phyloP scores from a whole-genome alignment of 1,140 invertebrate species.

The Agraylea sexmaculata region DNA sequence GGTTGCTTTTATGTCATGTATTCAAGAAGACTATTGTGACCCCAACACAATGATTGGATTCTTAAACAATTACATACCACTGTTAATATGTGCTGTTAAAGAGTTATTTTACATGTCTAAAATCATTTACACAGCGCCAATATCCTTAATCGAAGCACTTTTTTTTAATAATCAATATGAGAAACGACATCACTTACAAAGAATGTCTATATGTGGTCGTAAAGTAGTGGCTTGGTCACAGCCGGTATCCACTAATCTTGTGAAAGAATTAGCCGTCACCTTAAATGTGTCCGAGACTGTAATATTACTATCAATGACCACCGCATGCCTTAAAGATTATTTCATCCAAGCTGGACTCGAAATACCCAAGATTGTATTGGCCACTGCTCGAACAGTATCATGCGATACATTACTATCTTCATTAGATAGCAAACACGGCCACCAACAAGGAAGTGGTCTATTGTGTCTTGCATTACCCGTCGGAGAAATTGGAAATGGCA shows the following conservation, averaged over 20 bases:
- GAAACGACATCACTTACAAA: slow-evolving; percentile 48
- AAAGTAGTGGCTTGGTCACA: slow-evolving; percentile 69
- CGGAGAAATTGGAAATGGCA: slow-evolving; percentile 30
- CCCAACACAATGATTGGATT: slow-evolving; percentile 32
- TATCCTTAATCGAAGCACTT: slow-evolving; percentile 47
- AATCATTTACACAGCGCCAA: slow-evolving; percentile 43
- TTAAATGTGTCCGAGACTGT: slow-evolving; percentile 55
- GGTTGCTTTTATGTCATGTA: slow-evolving; percentile 27
- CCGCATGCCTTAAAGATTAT: slow-evolving; percentile 50
- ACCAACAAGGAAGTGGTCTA: slow-evolving; percentile 42
- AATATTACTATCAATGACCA: slow-evolving; percentile 49
- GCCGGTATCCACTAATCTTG: slow-evolving; percentile 39
- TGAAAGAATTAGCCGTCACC: slow-evolving; percentile 44
- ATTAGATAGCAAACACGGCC: slow-evolving; percentile 40
- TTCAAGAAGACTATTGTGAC: slow-evolving; percentile 28
- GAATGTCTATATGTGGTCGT: slow-evolving; percentile 58
- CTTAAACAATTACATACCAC: slow-evolving; percentile 43
- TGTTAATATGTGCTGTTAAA: slow-evolving; percentile 40
- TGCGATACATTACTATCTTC: slow-evolving; percentile 37
- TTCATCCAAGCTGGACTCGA: slow-evolving; percentile 41
- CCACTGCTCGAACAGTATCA: slow-evolving; percentile 41
- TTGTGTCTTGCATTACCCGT: slow-evolving; percentile 47
- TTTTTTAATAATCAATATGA: slow-evolving; percentile 32
- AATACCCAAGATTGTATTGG: slow-evolving; percentile 41
- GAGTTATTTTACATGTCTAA: slow-evolving; percentile 44